phyloP scores from a whole-genome alignment of 2,797 vertebrate species.

The Pseudotriccus pelzelni region DNA sequence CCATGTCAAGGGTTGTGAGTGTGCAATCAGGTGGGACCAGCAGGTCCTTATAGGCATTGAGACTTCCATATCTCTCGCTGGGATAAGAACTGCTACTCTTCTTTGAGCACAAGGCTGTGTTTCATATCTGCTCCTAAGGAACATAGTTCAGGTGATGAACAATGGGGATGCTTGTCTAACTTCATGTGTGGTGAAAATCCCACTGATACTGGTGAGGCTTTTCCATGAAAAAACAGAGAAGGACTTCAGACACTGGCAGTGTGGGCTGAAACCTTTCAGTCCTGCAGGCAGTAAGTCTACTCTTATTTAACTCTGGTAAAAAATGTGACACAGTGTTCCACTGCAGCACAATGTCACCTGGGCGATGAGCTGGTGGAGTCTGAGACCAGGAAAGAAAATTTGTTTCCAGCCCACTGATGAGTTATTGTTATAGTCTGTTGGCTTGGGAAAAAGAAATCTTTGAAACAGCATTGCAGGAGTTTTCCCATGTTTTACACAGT shows the following conservation, averaged over 20 bases:
- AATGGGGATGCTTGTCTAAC: background rate
- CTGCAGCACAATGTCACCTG: background rate
- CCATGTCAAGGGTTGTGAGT: background rate
- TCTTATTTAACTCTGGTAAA: background rate
- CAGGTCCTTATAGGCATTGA: background rate
- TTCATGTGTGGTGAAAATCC: background rate
- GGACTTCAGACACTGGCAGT: background rate
- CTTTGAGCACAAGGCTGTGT: background rate
- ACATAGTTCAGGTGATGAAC: background rate
- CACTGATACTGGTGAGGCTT: background rate
- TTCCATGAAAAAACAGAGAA: background rate
- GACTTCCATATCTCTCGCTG: background rate
- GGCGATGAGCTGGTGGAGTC: background rate
- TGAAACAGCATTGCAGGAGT: background rate
- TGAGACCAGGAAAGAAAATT: background rate
- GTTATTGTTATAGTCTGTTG: background rate
- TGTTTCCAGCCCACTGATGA: background rate
- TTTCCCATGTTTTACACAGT: background rate
- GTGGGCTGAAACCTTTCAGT: background rate
- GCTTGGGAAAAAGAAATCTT: background rate
- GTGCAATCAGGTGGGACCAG: background rate
- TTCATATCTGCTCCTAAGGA: background rate
- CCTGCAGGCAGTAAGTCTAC: background rate
- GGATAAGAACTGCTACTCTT: background rate
- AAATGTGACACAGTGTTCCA: background rate